Percentiles rank a stretch among this genome's conserved stretches.
These are phyloP conservation scores for Elmis aenea DNA, from an alignment of 2,888 invertebrate species.

Conservation along the genomic window DNA sequence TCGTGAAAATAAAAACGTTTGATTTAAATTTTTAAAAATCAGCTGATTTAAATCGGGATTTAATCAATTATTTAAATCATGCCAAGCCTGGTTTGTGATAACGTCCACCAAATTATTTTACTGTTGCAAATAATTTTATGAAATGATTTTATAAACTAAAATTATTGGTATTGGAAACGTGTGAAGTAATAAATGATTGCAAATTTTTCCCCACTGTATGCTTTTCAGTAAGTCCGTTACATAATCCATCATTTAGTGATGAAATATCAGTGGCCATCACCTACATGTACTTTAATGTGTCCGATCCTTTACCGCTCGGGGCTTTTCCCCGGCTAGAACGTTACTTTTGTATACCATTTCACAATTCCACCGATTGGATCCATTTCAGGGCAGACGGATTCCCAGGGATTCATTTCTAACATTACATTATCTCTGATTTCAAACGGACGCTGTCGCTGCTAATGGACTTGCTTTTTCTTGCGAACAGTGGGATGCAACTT, in stretches of 20 bases:
- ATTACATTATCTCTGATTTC: constrained; percentile 23
- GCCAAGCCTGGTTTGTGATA: no score
- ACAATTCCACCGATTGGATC: constrained; percentile 17
- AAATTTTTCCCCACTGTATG: no score
- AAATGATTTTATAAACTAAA: no score
- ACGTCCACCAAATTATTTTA: no score
- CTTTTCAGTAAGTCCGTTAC: constrained; percentile 16
- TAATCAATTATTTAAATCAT: no score
- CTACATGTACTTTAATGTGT: constrained; percentile 20
- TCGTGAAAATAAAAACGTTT: no score
- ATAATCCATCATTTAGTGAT: constrained; percentile 26
- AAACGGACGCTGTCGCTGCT: constrained; percentile 23
- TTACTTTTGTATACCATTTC: constrained; percentile 18
- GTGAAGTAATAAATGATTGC: no score
- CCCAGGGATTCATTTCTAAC: constrained; percentile 19
- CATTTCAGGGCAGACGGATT: constrained; percentile 17
- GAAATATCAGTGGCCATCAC: constrained; percentile 19
- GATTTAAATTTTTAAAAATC: no score
- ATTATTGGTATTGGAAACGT: no score
- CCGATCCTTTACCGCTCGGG: constrained; percentile 14
- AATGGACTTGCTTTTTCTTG: constrained; percentile 25
- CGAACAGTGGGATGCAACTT: no score
- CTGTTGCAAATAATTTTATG: no score
- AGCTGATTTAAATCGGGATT: no score
- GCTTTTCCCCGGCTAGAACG: constrained; percentile 9